phyloP scores from a whole-genome alignment of 1,140 invertebrate genomes.

The Cataglyphis hispanica region DNA sequence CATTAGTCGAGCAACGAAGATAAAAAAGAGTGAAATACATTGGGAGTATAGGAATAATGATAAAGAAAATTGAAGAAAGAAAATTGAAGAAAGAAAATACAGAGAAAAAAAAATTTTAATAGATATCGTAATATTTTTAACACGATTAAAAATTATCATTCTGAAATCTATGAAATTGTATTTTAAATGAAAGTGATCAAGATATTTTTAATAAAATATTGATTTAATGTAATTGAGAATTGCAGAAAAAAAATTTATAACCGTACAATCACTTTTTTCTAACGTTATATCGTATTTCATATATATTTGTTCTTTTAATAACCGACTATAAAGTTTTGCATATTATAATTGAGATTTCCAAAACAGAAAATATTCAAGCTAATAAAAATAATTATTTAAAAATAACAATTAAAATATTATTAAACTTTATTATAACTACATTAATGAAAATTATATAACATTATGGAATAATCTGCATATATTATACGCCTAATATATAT shows the following conservation, averaged over 20 bases:
- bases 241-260: not conserved
- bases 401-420: too few relatives aligned
- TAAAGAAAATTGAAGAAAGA: too few relatives aligned
- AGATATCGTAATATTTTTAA: not conserved
- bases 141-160: not conserved
- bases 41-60: not conserved
- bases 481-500: not conserved
- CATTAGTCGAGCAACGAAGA: not conserved
- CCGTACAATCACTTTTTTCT: not conserved
- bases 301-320: not conserved
- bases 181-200: not conserved
- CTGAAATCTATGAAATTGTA: conserved; percentile 3
- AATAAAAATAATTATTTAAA: not conserved
- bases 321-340: not conserved
- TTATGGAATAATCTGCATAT: not conserved
- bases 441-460: not conserved
- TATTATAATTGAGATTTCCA: not conserved
- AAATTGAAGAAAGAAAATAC: too few relatives aligned
- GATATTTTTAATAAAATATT: too few relatives aligned
- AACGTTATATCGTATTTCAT: not conserved
- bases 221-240: not conserved
- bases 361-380: too few relatives aligned
- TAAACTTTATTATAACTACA: not conserved
- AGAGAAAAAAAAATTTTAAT: not conserved
- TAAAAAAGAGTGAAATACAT: not conserved